These are phyloP conservation scores for Remorina albescens DNA, from an alignment of 2,797 vertebrate species.

Conservation along the genomic window DNA sequence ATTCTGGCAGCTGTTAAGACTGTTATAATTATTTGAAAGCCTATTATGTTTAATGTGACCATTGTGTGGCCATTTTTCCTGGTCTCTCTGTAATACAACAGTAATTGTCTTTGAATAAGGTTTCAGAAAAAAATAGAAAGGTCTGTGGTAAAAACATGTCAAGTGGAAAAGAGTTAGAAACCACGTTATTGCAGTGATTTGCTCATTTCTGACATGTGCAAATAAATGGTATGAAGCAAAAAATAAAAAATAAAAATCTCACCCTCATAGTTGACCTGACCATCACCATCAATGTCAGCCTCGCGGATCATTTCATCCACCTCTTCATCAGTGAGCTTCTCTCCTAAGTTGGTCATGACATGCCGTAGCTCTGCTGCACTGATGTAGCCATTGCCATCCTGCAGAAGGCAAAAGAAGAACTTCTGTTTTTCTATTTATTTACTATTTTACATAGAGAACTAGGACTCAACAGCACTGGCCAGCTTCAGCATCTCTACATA, in stretches of 20 bases:
- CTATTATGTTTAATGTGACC: neutral
- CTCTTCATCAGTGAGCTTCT: slow-evolving; percentile 93
- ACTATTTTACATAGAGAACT: neutral
- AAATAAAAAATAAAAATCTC: slow-evolving; percentile 42
- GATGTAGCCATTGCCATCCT: slow-evolving; percentile 94
- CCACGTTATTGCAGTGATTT: neutral
- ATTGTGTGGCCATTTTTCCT: neutral
- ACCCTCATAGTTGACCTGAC: slow-evolving; percentile 95
- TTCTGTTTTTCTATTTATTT: neutral
- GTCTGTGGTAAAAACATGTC: neutral
- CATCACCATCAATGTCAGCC: slow-evolving; percentile 92
- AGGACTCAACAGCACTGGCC: neutral
- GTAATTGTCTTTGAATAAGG: neutral
- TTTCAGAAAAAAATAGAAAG: neutral
- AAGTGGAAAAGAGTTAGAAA: neutral
- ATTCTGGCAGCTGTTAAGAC: neutral
- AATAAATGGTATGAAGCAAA: neutral
- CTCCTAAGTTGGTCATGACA: slow-evolving; percentile 94
- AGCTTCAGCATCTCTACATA: neutral
- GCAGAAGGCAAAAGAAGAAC: slow-evolving; percentile 1
- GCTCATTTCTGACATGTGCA: neutral
- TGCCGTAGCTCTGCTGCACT: slow-evolving; percentile 92
- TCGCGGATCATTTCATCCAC: slow-evolving; percentile 95
- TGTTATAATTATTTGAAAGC: neutral
- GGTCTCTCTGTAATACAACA: neutral